Evolutionary conservation across 2,797 vertebrate genomes (phyloP).

Genomic region (Brachyalestes nurse): DNA sequence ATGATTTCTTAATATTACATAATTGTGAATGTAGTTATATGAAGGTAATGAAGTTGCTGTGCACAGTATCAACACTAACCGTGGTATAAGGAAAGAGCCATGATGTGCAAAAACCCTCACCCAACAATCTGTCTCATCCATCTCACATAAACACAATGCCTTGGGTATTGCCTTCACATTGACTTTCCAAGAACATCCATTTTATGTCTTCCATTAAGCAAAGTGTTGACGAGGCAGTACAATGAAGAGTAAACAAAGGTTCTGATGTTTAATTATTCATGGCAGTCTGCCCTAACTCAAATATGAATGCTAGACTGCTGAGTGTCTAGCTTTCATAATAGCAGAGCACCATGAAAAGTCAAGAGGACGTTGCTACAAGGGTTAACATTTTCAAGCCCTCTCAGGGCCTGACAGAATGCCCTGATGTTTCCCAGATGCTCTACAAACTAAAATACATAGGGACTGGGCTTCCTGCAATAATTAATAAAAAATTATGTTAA

Average conservation of each 20-base stretch:
- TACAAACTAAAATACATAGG: neutral
- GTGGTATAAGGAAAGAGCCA: neutral
- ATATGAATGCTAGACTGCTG: conserved; percentile 40
- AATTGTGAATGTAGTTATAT: neutral
- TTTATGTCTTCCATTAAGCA: conserved; percentile 38
- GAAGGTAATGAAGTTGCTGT: neutral
- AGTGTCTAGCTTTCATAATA: conserved; percentile 22
- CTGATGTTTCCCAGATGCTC: neutral
- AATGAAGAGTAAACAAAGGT: conserved; percentile 59
- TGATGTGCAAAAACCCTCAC: neutral
- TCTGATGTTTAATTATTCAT: conserved; percentile 61
- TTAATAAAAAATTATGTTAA: neutral
- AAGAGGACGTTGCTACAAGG: neutral
- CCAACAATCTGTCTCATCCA: neutral
- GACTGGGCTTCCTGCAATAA: neutral
- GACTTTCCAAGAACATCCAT: conserved; percentile 22
- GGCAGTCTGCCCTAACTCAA: conserved; percentile 27
- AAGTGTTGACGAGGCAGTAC: conserved; percentile 54
- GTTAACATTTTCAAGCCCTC: conserved; percentile 14
- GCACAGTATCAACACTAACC: neutral
- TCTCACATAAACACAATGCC: neutral
- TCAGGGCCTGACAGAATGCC: neutral
- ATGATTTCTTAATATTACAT: neutral
- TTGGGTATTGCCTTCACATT: conserved; percentile 19
- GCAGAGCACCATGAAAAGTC: neutral